phyloP scores from a whole-genome alignment of 2,888 invertebrate species.

The Tinea semifulvella region DNA sequence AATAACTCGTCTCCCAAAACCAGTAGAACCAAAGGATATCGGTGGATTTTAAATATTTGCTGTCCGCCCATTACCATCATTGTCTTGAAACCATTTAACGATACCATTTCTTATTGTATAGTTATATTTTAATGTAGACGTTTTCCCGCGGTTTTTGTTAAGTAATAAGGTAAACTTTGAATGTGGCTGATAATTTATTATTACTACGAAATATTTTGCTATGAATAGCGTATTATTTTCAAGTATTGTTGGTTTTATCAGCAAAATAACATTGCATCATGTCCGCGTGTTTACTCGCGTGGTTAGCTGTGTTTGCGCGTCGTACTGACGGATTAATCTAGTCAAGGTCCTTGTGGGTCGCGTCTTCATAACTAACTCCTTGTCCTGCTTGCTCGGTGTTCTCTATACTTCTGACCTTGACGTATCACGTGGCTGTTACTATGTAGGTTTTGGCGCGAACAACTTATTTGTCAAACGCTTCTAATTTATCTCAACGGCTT shows the following conservation, averaged over 20 bases:
- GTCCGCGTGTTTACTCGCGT: neutral
- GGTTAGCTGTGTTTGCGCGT: neutral
- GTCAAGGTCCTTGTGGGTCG: conserved; percentile 3
- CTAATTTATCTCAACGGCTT: neutral
- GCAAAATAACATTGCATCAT: conserved; percentile 5
- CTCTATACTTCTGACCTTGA: conserved; percentile 25
- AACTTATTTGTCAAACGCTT: conserved; percentile 4
- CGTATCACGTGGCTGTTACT: conserved; percentile 25
- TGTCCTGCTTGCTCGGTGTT: neutral
- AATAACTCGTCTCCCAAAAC: conserved; percentile 10
- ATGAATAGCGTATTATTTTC: too few species aligned
- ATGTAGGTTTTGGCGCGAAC: conserved; percentile 3
- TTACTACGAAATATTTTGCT: too few species aligned
- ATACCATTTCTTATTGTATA: too few species aligned
- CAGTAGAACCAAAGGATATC: too few species aligned
- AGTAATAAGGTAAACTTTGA: too few species aligned
- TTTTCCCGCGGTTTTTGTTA: too few species aligned
- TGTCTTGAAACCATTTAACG: too few species aligned
- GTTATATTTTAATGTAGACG: too few species aligned
- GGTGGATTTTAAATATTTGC: too few species aligned
- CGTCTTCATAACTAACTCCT: conserved; percentile 2
- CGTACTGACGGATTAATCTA: conserved; percentile 7
- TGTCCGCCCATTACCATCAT: too few species aligned
- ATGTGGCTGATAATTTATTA: too few species aligned
- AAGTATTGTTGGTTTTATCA: neutral